These are phyloP conservation scores for Gonioctena quinquepunctata DNA, from an alignment of 1,140 invertebrate species.

Conservation along the genomic window DNA sequence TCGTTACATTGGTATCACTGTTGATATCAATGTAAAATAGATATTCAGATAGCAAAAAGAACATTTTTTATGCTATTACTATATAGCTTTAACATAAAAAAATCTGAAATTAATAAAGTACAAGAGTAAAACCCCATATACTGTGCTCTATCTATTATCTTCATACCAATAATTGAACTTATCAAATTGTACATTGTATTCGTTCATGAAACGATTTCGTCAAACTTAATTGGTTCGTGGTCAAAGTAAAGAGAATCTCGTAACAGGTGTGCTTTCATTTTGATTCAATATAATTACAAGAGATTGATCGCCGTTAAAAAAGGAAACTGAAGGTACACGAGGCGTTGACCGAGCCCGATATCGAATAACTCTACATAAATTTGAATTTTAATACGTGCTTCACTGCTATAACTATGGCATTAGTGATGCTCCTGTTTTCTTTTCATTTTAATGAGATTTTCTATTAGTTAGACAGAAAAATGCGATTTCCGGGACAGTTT, in stretches of 20 bases:
- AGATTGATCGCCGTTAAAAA: conserved; percentile 32
- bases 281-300: conserved; percentile 5
- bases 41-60: no score
- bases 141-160: no score
- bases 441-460: neutral
- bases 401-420: conserved; percentile 19
- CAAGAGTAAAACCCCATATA: no score
- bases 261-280: neutral
- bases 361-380: conserved; percentile 42
- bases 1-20: no score
- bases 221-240: neutral
- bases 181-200: no score
- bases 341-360: conserved; percentile 42
- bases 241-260: neutral
- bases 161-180: no score
- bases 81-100: no score
- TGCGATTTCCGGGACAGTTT: neutral
- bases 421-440: conserved; percentile 23
- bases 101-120: no score
- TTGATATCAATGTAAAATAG: no score
- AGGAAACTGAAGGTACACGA: conserved; percentile 22
- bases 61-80: no score
- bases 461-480: neutral
- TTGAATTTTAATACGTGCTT: conserved; percentile 35
- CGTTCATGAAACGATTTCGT: neutral